Conservation (phyloP, 1,140 invertebrate species). For the Lucilia sericata region DNA sequence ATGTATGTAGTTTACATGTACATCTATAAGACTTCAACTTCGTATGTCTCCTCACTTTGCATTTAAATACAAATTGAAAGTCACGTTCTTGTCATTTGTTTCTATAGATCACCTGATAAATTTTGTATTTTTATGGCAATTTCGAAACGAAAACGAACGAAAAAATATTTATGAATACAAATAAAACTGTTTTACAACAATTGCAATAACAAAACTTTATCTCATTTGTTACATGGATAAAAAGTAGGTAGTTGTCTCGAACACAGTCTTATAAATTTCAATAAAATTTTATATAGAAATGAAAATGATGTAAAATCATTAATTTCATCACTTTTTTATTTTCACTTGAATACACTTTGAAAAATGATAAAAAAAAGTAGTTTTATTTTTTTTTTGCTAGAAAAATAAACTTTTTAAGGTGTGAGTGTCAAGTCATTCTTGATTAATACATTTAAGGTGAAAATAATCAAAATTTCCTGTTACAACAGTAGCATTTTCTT, state of each 20-base stretch:
- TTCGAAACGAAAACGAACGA: conserved; percentile 1
- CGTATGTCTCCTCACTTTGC: background rate
- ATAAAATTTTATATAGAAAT: background rate
- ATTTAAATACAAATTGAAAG: conserved; percentile 31
- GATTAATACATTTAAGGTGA: background rate
- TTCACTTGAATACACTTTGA: background rate
- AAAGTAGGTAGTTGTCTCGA: too few relatives aligned
- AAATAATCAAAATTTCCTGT: conserved; percentile 1
- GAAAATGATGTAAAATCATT: background rate
- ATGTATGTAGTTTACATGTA: too few relatives aligned
- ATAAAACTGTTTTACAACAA: background rate
- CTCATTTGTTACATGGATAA: too few relatives aligned
- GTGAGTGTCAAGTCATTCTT: background rate
- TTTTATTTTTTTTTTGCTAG: background rate
- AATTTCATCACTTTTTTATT: background rate
- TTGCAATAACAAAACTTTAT: too few relatives aligned
- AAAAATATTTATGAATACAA: background rate
- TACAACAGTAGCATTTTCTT: background rate
- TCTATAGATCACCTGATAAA: conserved; percentile 39
- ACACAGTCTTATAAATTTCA: background rate
- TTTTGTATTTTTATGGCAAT: conserved; percentile 35
- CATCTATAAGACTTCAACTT: too few relatives aligned
- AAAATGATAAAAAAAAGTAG: background rate
- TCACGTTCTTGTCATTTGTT: conserved; percentile 46
- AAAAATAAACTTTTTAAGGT: background rate